Evolutionary conservation across 92 coral and sea anemone species (phyloP), one percentile per base, ranked within the genome.

Genomic region (Zoanthus sociatus): DNA sequence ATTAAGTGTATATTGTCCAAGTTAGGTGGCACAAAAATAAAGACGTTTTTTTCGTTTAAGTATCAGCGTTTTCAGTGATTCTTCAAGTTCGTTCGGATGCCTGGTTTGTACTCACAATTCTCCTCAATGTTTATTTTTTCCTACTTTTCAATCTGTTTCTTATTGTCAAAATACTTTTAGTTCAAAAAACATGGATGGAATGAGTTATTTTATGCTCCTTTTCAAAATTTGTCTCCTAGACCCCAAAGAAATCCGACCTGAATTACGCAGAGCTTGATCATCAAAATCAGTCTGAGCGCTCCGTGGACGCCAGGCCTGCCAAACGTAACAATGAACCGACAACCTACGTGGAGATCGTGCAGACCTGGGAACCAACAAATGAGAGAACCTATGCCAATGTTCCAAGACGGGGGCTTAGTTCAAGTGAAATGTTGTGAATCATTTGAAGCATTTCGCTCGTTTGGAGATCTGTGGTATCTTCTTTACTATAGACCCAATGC

Each of bases 311-410:
- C 9, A 66, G 46, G 45, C 75, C 85, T 3, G n/a, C 47, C 31
- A 21, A 44, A 54, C 73, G 85, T 3, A 66, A 4, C 18, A 68
- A 18, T 14, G 85, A 81, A 63, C 85, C 85, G 5, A 81, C 85
- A 55, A 66, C 75, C 20, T 81, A 81, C 85, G 85, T 76, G 11
- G 85, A 81, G 58, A 81, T 81, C 44, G 85, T 81, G 7, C 76
- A 81, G 75, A 81, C 85, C 61, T 81, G 85, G 85, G 85, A 81
- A 18, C 85, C 85, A 60, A 64, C 74, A 56, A 50, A 50, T 48
- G 75, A 81, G 31, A 50, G 13, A 10, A 66, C 85, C 42, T 66
- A 81, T 50, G 56, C 85, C 15, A 81, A 81, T 48, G 75, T 81
- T 37, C 46, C 73, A 8, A 17, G 75, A 11, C 37, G 58, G n/a